Evolutionary conservation across 2,113 vertebrate species (phyloP).

Genomic region (Ia io): DNA sequence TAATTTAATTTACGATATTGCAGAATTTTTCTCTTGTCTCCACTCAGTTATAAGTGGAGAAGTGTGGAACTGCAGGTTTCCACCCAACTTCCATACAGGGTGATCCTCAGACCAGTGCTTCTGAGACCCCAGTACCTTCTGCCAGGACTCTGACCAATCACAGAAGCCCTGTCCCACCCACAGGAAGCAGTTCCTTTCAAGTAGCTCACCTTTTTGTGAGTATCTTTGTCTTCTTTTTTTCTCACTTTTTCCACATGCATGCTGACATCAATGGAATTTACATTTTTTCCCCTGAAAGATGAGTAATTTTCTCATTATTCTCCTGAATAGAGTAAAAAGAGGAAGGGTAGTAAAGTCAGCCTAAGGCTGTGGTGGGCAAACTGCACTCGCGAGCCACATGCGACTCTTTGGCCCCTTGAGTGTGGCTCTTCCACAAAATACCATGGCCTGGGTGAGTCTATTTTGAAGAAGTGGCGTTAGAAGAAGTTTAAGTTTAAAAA

Average conservation of each 20-base stretch:
- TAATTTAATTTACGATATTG: neutral
- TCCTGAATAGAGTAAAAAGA: constrained; percentile 10
- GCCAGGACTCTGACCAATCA: too few relatives aligned
- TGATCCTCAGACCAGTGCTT: too few relatives aligned
- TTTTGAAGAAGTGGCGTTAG: too few relatives aligned
- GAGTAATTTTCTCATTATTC: neutral
- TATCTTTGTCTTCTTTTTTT: neutral
- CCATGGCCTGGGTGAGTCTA: too few relatives aligned
- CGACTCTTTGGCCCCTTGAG: too few relatives aligned
- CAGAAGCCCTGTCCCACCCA: fast-evolving
- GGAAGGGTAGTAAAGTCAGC: neutral
- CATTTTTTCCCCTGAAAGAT: neutral
- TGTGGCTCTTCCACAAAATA: too few relatives aligned
- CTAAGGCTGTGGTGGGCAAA: too few relatives aligned
- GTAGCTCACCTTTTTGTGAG: neutral
- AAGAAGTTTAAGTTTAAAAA: too few relatives aligned
- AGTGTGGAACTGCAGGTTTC: neutral
- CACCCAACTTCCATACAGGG: neutral
- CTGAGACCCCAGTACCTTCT: neutral
- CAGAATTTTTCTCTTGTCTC: neutral
- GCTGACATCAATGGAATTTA: neutral
- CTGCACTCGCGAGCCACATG: too few relatives aligned
- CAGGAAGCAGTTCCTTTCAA: neutral
- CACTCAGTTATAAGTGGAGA: neutral
- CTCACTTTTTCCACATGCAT: neutral